phyloP scores from a whole-genome alignment of 2,113 vertebrate species.

The Corvus moneduloides region DNA sequence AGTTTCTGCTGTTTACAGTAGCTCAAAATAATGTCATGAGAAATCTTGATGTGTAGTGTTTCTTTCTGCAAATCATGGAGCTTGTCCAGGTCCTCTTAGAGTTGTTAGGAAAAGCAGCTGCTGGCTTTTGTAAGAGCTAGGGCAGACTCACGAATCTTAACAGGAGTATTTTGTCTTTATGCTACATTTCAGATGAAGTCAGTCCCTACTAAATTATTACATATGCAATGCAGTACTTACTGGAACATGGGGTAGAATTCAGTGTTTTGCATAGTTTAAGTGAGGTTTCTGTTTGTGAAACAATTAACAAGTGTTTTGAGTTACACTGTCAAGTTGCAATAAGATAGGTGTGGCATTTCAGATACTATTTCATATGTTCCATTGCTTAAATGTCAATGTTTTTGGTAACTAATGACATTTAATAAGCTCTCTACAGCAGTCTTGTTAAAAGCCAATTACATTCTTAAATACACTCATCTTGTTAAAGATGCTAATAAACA shows the following conservation, averaged over 20 bases:
- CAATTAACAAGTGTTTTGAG: neutral
- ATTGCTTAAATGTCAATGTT: conserved; percentile 32
- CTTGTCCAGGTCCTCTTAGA: neutral
- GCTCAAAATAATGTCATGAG: neutral
- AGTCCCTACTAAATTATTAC: neutral
- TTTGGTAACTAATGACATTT: neutral
- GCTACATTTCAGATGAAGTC: neutral
- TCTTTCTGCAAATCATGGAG: neutral
- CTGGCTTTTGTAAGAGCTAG: neutral
- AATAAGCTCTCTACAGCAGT: neutral
- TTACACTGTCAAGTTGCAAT: neutral
- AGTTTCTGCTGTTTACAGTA: neutral
- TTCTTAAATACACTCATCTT: neutral
- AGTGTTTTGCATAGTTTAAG: neutral
- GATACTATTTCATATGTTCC: neutral
- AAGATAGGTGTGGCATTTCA: neutral
- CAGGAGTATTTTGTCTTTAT: neutral
- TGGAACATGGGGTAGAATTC: neutral
- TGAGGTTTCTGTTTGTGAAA: neutral
- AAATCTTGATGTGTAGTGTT: neutral
- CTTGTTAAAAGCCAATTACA: neutral
- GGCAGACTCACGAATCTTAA: neutral
- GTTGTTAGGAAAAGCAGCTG: neutral
- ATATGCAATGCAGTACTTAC: neutral
- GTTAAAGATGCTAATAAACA: neutral